phyloP scores from a whole-genome alignment of 2,888 invertebrate genomes.

The Octodonta nipae region DNA sequence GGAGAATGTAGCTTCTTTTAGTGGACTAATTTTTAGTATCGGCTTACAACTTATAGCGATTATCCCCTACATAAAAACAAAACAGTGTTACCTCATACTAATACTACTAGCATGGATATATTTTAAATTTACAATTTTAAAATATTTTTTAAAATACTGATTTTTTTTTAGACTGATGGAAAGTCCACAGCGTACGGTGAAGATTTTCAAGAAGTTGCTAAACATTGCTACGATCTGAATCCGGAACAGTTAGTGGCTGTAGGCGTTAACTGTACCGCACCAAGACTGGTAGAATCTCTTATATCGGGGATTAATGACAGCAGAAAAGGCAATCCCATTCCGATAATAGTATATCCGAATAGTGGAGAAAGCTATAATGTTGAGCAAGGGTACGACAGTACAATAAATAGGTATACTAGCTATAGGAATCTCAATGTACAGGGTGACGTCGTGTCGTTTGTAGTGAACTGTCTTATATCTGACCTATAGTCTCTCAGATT shows the following conservation, averaged over 20 bases:
- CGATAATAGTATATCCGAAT: slow-evolving; percentile 83
- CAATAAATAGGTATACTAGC: too few species aligned
- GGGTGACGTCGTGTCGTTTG: too few species aligned
- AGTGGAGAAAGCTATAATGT: slow-evolving; percentile 73
- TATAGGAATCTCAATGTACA: too few species aligned
- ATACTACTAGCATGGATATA: too few species aligned
- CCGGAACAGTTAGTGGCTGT: slow-evolving; percentile 69
- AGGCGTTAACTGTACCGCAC: slow-evolving; percentile 79
- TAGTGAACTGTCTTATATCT: too few species aligned
- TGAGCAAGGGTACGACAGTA: slow-evolving; percentile 48
- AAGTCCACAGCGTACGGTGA: slow-evolving; percentile 65
- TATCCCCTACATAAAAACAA: too few species aligned
- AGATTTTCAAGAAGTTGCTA: slow-evolving; percentile 58
- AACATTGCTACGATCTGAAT: slow-evolving; percentile 45
- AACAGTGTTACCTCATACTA: too few species aligned
- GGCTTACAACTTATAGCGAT: too few species aligned
- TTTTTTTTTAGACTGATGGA: slow-evolving; percentile 41
- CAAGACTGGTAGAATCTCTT: slow-evolving; percentile 48
- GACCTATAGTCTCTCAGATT: too few species aligned
- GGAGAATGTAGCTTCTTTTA: too few species aligned
- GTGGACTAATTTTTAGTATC: too few species aligned
- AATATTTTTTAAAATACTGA: not conserved
- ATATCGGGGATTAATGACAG: slow-evolving; percentile 43
- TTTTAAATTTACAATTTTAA: slow-evolving; percentile 2
- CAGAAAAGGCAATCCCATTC: slow-evolving; percentile 42